These are phyloP conservation scores for Helicolenus hilgendorfi DNA, from an alignment of 2,797 vertebrate species.

Conservation along the genomic window DNA sequence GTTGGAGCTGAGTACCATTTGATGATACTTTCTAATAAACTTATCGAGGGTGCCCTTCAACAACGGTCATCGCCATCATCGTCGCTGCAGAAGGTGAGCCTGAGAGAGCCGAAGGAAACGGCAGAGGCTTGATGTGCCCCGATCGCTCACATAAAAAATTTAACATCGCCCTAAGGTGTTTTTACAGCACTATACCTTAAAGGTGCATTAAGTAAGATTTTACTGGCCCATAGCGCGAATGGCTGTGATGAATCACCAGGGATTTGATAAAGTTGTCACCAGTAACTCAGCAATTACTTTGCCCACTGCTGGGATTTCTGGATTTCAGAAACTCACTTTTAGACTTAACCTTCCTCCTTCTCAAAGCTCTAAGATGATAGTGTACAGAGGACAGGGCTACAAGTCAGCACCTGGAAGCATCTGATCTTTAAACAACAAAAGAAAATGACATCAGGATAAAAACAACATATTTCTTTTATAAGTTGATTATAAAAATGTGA, in stretches of 20 bases:
- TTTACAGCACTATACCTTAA: slow-evolving; percentile 68
- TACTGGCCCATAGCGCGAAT: slow-evolving; percentile 51
- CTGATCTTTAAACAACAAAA: neutral
- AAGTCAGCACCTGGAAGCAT: neutral
- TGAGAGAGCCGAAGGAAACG: neutral
- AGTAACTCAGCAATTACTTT: slow-evolving; percentile 39
- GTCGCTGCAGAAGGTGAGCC: slow-evolving; percentile 27
- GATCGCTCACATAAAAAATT: slow-evolving; percentile 60
- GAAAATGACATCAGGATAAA: neutral
- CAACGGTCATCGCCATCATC: slow-evolving; percentile 41
- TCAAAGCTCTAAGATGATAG: neutral
- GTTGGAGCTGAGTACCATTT: slow-evolving; percentile 61
- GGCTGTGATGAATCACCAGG: slow-evolving; percentile 50
- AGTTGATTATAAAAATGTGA: neutral
- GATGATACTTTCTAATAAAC: slow-evolving; percentile 74
- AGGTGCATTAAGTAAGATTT: slow-evolving; percentile 62
- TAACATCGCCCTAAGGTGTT: slow-evolving; percentile 57
- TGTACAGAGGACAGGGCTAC: neutral
- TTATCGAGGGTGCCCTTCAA: slow-evolving; percentile 68
- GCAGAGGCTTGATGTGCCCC: slow-evolving; percentile 32
- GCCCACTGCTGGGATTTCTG: slow-evolving; percentile 9
- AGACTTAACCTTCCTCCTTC: neutral
- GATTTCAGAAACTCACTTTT: slow-evolving; percentile 28
- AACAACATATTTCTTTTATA: neutral
- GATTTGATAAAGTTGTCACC: slow-evolving; percentile 63